A percentile compares a stretch with the other conserved stretches of the same genome.
These are phyloP conservation scores for Heterohyrax brucei DNA, from an alignment of 2,797 vertebrate species.

Conservation along the genomic window DNA sequence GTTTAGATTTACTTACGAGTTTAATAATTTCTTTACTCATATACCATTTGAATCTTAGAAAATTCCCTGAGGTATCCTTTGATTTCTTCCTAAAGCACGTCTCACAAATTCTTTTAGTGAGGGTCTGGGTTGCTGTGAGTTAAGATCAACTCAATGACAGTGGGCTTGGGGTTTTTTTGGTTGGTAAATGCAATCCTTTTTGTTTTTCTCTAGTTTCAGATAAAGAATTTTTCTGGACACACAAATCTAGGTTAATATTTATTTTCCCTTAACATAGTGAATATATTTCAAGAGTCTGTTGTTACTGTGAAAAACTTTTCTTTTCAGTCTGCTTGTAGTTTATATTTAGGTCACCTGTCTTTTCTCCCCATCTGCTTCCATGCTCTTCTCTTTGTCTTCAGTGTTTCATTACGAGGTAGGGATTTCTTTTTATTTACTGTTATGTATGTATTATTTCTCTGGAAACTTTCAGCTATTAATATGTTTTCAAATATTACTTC, in stretches of 20 bases:
- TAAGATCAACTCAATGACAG: too few relatives aligned
- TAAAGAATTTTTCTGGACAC: not conserved
- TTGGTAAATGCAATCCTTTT: not conserved
- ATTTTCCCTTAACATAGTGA: not conserved
- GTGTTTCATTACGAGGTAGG: not conserved
- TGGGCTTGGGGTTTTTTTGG: not conserved
- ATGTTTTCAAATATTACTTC: not conserved
- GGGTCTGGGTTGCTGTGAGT: not conserved
- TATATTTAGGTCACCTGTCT: not conserved
- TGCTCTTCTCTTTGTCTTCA: not conserved
- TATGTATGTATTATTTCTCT: not conserved
- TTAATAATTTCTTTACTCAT: not conserved
- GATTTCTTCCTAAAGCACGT: not conserved
- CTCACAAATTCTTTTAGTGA: not conserved
- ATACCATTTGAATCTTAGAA: not conserved
- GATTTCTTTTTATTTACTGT: not conserved
- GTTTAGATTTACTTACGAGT: not conserved
- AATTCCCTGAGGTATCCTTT: not conserved
- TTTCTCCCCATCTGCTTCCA: not conserved
- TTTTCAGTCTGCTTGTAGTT: not conserved
- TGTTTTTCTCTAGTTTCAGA: not conserved
- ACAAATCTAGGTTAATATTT: too few relatives aligned
- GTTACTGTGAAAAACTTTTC: too few relatives aligned
- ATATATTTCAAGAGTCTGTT: not conserved
- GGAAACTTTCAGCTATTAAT: not conserved